Evolutionary conservation across 2,797 vertebrate species (phyloP).

Genomic region (Rhinogobio ventralis): DNA sequence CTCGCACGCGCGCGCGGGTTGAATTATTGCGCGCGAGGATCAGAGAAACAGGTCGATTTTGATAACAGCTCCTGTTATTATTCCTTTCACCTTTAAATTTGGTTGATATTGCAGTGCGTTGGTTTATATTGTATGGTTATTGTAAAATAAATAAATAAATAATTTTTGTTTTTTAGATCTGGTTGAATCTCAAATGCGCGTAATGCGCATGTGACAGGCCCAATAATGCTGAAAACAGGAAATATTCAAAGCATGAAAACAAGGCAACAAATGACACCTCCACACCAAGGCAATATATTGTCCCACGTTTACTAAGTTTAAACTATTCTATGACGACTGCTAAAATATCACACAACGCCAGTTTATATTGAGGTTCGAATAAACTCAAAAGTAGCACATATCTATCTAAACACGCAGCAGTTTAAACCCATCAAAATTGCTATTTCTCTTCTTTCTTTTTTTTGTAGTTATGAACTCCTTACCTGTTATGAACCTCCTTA

Average conservation of each 20-base stretch:
- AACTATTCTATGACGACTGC: neutral
- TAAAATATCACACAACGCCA: neutral
- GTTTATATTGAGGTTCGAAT: neutral
- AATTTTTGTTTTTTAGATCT: neutral
- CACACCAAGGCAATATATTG: neutral
- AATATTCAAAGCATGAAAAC: neutral
- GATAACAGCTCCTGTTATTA: neutral
- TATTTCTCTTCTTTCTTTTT: too few relatives aligned
- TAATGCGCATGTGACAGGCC: neutral
- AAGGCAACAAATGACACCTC: neutral
- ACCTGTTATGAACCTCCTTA: neutral
- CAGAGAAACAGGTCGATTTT: slow-evolving; percentile 34
- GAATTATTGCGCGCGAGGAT: slow-evolving; percentile 46
- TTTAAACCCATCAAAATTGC: neutral
- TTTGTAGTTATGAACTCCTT: neutral
- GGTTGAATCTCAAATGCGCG: neutral
- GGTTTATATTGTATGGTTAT: neutral
- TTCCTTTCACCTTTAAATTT: neutral
- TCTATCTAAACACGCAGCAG: neutral
- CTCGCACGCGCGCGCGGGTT: slow-evolving; percentile 62
- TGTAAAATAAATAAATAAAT: too few relatives aligned
- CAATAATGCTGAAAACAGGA: neutral
- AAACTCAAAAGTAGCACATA: neutral
- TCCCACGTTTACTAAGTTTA: neutral
- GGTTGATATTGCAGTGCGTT: neutral